A percentile compares a stretch with the other conserved stretches of the same genome.
These are phyloP conservation scores for Tenrec ecaudatus DNA, from an alignment of 2,113 vertebrate species.

Conservation along the genomic window DNA sequence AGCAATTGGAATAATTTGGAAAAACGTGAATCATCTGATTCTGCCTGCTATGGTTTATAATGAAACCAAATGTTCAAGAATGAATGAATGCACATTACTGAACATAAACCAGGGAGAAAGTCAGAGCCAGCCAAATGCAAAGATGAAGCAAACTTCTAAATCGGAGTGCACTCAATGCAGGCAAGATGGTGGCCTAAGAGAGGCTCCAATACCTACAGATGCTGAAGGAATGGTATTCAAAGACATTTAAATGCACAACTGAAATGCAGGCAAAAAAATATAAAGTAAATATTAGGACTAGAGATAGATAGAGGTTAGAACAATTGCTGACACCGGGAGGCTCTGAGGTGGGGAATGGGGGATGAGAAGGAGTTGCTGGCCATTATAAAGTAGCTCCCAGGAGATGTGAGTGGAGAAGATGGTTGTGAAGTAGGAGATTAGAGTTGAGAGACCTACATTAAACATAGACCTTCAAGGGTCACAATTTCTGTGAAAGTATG, in stretches of 20 bases:
- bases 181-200: background rate
- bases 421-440: background rate
- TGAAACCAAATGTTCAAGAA: background rate
- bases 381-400: background rate
- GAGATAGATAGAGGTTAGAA: background rate
- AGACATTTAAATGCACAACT: background rate
- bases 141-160: background rate
- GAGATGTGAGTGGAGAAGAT: background rate
- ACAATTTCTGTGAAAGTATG: background rate
- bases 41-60: background rate
- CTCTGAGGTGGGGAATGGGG: background rate
- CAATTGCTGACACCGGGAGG: background rate
- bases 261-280: conserved; percentile 11
- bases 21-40: background rate
- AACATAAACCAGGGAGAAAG: background rate
- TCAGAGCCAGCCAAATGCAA: background rate
- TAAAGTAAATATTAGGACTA: background rate
- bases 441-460: background rate
- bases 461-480: background rate
- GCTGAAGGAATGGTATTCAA: background rate
- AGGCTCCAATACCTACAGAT: background rate
- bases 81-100: background rate
- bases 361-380: background rate
- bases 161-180: background rate
- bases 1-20: background rate